phyloP scores from a whole-genome alignment of 1,140 invertebrate genomes.

The Ceratoteleas bidentatus region DNA sequence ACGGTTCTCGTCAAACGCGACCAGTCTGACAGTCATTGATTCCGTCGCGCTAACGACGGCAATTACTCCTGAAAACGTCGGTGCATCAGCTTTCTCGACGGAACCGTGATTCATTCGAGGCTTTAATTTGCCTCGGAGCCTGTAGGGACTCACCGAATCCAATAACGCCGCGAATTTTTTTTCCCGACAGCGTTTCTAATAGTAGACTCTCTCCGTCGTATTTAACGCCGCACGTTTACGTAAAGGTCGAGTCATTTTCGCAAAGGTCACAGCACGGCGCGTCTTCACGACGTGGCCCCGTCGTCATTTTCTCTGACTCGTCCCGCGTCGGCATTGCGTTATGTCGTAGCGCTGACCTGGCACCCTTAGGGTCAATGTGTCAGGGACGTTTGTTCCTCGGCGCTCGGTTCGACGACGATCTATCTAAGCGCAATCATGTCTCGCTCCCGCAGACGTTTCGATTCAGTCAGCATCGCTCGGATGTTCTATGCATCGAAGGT shows the following conservation, averaged over 20 bases:
- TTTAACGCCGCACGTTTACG: slow-evolving; percentile 47
- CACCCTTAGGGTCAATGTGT: slow-evolving; percentile 74
- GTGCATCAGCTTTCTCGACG: neutral
- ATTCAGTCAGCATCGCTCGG: slow-evolving; percentile 69
- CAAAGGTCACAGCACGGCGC: slow-evolving; percentile 57
- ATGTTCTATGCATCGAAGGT: slow-evolving; percentile 76
- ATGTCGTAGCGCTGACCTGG: slow-evolving; percentile 65
- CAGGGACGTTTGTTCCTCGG: slow-evolving; percentile 69
- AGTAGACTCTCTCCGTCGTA: slow-evolving; percentile 39
- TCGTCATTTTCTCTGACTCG: slow-evolving; percentile 23
- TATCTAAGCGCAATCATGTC: slow-evolving; percentile 56
- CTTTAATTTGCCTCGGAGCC: neutral
- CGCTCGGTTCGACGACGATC: slow-evolving; percentile 58
- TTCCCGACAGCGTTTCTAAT: slow-evolving; percentile 26
- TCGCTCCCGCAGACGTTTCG: slow-evolving; percentile 66
- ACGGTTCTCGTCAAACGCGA: neutral
- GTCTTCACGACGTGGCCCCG: slow-evolving; percentile 26
- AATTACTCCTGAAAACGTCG: neutral
- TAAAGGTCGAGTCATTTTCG: slow-evolving; percentile 66
- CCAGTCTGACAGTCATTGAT: neutral
- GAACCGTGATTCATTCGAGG: neutral
- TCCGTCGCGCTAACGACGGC: neutral
- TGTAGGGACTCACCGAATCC: slow-evolving; percentile 8
- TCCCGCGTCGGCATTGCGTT: slow-evolving; percentile 26
- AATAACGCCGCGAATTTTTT: slow-evolving; percentile 17